Base-by-base conservation (phyloP, 2,113 vertebrate species). In the Alectura lathami region DNA sequence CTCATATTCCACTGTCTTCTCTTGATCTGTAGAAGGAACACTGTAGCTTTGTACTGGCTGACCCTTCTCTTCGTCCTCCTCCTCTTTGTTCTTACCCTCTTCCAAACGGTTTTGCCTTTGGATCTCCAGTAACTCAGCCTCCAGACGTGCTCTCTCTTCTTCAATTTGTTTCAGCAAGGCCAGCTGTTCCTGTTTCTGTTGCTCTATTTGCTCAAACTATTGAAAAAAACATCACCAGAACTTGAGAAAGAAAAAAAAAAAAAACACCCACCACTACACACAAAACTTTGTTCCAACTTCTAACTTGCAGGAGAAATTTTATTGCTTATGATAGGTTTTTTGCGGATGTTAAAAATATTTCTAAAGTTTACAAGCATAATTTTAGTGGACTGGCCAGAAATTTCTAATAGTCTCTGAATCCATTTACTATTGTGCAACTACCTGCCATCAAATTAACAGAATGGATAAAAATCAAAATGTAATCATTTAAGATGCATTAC, bases 121-220 rank as follows among this genome's bases (percentile, higher is more conserved):
- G 29, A 97, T 96, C 45, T 97, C 97, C 32, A 96, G 94, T 84
- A 98, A 96, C 83, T 98, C 97, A 69, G 96, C 97, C 97, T 99
- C 98, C 87, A 99, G 87, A 80, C 77, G 78, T 62, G 88, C 87
- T 79, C 97, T 98, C 94, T 99, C 98, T 88, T 98, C 97, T 83
- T 99, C 98, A 85, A 99, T 96, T 85, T 98, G 98, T 92, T 98
- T 97, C 54, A 99, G 97, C 88, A 99, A 97, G 73, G 91, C 91
- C 83, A 99, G 59, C 95, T 99, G 99, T 88, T 98, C 98, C 95
- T 97, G 97, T 67, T 99, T 99, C 96, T 99, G 98, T 48, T 86
- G 91, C 94, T 99, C 98, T 34, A 99, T 97, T 91, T 98, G 97
- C 68, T 98, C 96, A 36, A 98, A 98, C 99, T 99, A 91, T 72